Evolutionary conservation across 2,797 vertebrate species (phyloP).

Genomic region (Xerus rutilus): DNA sequence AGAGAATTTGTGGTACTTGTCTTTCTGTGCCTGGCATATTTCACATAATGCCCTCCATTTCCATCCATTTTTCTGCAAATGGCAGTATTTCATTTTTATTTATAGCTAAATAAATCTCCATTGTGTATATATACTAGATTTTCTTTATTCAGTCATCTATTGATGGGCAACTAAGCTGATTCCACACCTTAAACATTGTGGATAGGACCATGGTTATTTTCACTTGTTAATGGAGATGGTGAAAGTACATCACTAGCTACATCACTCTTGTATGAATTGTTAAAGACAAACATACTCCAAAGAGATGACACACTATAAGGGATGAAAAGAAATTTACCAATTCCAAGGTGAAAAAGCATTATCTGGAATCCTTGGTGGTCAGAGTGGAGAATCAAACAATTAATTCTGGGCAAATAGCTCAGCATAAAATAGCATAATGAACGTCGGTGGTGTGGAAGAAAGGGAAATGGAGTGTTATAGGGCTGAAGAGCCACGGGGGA

Average conservation of each 20-base stretch:
- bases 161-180: not conserved
- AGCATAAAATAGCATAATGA: slow-evolving; percentile 51
- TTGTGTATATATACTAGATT: not conserved
- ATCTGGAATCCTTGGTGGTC: not conserved
- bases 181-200: not conserved
- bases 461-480: not conserved
- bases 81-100: not conserved
- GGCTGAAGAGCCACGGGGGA: not conserved
- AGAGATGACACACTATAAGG: not conserved
- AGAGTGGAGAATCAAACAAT: not conserved
- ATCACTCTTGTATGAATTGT: not conserved
- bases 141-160: not conserved
- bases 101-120: not conserved
- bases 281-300: not conserved
- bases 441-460: not conserved
- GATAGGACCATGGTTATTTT: not conserved
- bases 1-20: rapidly evolving
- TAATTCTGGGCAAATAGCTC: not conserved
- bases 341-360: not conserved
- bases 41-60: not conserved
- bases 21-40: not conserved
- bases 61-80: not conserved
- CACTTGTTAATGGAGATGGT: not conserved
- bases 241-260: slow-evolving; percentile 6
- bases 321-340: not conserved